These are phyloP conservation scores for Acleris literana DNA, from an alignment of 2,888 invertebrate species.

Conservation along the genomic window DNA sequence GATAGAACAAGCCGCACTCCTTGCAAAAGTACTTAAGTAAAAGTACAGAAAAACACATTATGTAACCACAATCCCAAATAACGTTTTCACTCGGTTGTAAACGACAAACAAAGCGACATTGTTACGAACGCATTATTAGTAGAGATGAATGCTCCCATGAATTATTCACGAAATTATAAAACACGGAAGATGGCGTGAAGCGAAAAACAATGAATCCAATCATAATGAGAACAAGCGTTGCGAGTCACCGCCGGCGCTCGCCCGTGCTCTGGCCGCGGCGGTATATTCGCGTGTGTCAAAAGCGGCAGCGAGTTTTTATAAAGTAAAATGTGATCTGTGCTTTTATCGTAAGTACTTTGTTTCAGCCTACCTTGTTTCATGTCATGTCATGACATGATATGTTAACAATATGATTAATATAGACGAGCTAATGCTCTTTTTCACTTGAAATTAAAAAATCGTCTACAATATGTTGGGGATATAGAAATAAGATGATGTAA, in stretches of 20 bases:
- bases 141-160: conserved; percentile 48
- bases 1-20: neutral
- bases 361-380: too few species aligned
- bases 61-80: conserved; percentile 2
- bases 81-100: conserved; percentile 11
- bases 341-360: too few species aligned
- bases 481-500: too few species aligned
- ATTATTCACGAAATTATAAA: conserved; percentile 60
- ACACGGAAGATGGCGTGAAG: conserved; percentile 56
- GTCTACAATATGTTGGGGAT: too few species aligned
- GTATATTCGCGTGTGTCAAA: conserved; percentile 2
- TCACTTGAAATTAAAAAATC: too few species aligned
- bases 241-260: conserved; percentile 38
- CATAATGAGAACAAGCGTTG: conserved; percentile 51
- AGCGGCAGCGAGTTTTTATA: conserved; percentile 11
- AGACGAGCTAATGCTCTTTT: too few species aligned
- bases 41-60: neutral
- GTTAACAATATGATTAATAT: too few species aligned
- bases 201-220: conserved; percentile 63
- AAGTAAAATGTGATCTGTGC: too few species aligned
- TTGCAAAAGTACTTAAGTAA: neutral
- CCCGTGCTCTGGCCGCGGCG: neutral
- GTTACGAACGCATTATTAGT: conserved; percentile 34
- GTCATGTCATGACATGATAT: too few species aligned
- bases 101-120: conserved; percentile 17